Evolutionary conservation across 2,888 invertebrate genomes (phyloP).

Genomic region (Apotomis betuletana): DNA sequence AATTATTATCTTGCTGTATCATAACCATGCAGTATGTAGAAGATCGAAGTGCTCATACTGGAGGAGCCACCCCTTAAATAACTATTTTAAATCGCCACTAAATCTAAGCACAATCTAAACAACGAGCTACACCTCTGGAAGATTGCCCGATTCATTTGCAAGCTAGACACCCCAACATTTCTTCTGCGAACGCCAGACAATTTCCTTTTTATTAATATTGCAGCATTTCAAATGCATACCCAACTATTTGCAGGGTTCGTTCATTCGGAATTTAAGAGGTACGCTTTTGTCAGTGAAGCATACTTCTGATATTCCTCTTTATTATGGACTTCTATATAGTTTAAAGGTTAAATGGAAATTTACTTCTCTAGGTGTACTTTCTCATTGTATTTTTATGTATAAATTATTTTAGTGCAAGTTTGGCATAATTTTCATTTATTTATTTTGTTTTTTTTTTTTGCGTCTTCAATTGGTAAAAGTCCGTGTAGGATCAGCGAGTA

Average conservation of each 20-base stretch:
- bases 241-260: conserved; percentile 14
- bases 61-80: conserved; percentile 44
- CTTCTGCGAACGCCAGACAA: conserved; percentile 42
- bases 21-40: no score
- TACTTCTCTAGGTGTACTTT: no score
- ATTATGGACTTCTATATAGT: neutral
- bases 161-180: conserved; percentile 33
- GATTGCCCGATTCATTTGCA: conserved; percentile 64
- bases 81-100: conserved; percentile 54
- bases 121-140: conserved; percentile 57
- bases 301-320: neutral
- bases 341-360: no score
- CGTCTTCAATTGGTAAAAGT: no score
- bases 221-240: conserved; percentile 18
- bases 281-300: neutral
- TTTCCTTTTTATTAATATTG: conserved; percentile 46
- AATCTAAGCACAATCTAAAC: conserved; percentile 50
- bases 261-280: conserved; percentile 14
- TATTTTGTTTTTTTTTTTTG: no score
- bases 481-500: no score
- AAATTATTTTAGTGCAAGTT: no score
- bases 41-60: neutral
- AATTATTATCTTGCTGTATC: no score
- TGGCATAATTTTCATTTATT: no score
- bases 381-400: no score